These are phyloP conservation scores for Mythimna vitellina DNA, from an alignment of 2,888 invertebrate genomes.

Conservation along the genomic window DNA sequence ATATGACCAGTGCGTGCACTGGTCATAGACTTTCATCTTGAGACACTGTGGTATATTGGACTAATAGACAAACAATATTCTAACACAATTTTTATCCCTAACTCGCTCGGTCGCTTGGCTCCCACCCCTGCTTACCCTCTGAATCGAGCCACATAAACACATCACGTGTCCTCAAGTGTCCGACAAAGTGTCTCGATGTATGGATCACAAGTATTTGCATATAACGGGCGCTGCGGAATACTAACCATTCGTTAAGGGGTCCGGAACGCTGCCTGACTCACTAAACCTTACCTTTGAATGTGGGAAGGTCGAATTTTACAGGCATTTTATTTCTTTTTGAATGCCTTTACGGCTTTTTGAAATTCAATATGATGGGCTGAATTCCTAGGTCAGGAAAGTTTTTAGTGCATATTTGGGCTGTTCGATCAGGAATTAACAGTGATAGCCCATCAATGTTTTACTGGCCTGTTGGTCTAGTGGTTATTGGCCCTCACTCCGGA, in stretches of 20 bases:
- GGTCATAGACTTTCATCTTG: too few relatives aligned
- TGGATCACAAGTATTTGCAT: conserved; percentile 58
- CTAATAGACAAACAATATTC: too few relatives aligned
- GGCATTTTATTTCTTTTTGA: conserved; percentile 20
- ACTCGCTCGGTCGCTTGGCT: not conserved
- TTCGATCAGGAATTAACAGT: too few relatives aligned
- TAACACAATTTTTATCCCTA: not conserved
- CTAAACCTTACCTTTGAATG: conserved; percentile 19
- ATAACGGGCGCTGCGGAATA: conserved; percentile 39
- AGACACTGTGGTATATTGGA: too few relatives aligned
- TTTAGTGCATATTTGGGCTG: too few relatives aligned
- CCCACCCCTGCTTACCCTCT: not conserved
- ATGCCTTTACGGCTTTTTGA: not conserved
- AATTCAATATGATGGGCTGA: not conserved
- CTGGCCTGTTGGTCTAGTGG: too few relatives aligned
- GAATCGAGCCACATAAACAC: not conserved
- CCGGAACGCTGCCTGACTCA: conserved; percentile 37
- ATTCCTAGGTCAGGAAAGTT: not conserved
- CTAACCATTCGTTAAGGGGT: conserved; percentile 38
- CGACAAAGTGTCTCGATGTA: conserved; percentile 46
- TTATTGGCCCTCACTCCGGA: too few relatives aligned
- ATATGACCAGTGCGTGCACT: too few relatives aligned
- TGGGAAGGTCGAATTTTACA: not conserved
- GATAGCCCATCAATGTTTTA: too few relatives aligned
- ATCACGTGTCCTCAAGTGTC: conserved; percentile 37